Conservation (phyloP, 2,888 invertebrate species). For the Agrochola litura region DNA sequence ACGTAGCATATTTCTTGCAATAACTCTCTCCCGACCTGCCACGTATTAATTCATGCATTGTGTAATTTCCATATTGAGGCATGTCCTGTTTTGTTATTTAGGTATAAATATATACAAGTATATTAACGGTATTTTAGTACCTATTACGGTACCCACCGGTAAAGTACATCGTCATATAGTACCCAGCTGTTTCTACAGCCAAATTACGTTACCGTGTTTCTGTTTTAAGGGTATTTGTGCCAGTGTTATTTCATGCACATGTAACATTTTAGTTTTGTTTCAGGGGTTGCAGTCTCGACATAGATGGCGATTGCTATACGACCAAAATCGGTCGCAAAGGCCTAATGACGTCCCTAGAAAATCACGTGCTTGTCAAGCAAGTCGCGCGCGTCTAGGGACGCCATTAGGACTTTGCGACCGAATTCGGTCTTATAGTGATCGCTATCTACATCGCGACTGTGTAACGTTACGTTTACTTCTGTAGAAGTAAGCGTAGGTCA, state of each 20-base stretch:
- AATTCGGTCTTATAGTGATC: no score
- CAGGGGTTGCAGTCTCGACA: neutral
- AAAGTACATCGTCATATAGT: neutral
- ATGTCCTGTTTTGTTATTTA: constrained; percentile 59
- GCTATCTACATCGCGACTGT: no score
- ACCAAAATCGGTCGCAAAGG: no score
- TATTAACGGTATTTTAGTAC: neutral
- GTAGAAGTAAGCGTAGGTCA: no score
- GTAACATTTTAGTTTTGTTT: no score
- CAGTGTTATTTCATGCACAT: neutral
- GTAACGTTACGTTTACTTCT: no score
- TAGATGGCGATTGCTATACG: no score
- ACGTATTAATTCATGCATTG: constrained; percentile 69
- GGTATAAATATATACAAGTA: neutral
- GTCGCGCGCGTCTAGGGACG: no score
- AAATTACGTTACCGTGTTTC: neutral
- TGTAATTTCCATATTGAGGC: constrained; percentile 69
- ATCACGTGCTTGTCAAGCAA: no score
- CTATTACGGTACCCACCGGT: neutral
- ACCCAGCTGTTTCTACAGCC: neutral
- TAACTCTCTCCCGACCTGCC: constrained; percentile 54
- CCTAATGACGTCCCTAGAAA: no score
- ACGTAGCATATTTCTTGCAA: constrained; percentile 71
- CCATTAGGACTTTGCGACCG: no score
- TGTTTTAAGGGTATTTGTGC: neutral